Percentiles rank a stretch among this genome's conserved stretches.
Evolutionary conservation across 64 coral and sea anemone genomes (phyloP).

Genomic region (Stichodactyla mertensii): DNA sequence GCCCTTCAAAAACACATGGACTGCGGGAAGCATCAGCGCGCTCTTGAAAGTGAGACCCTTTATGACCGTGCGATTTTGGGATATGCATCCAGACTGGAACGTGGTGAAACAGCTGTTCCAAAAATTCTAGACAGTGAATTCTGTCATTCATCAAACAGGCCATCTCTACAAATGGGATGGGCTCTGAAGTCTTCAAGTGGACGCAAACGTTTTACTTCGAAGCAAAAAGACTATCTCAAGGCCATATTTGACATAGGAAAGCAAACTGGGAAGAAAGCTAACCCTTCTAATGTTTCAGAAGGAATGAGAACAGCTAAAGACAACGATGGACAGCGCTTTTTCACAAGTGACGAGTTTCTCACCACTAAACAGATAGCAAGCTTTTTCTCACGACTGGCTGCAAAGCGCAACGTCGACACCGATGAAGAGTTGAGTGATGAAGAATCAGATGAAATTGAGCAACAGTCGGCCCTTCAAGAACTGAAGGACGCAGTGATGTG

Average conservation of each 20-base stretch:
- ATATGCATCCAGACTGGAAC: not conserved
- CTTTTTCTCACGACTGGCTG: conserved; percentile 35
- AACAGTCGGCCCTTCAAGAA: conserved; percentile 63
- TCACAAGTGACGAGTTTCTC: conserved; percentile 34
- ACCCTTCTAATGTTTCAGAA: conserved; percentile 23
- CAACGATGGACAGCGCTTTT: conserved; percentile 29
- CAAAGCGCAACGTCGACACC: conserved; percentile 3
- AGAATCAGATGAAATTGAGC: conserved; percentile 9
- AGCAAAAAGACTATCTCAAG: too few species aligned
- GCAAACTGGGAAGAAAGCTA: conserved; percentile 13
- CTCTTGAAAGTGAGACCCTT: conserved; percentile 15
- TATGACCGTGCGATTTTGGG: conserved; percentile 4
- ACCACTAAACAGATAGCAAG: conserved; percentile 26
- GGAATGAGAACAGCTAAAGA: conserved; percentile 18
- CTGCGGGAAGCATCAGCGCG: not conserved
- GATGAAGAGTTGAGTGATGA: conserved; percentile 26
- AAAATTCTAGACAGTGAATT: too few species aligned
- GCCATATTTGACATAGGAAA: not conserved
- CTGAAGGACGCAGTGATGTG: conserved; percentile 40
- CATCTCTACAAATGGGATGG: too few species aligned
- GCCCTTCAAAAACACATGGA: conserved; percentile 14
- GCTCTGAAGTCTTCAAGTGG: too few species aligned
- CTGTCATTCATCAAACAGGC: too few species aligned
- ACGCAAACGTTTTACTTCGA: too few species aligned
- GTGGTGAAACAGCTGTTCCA: too few species aligned